Evolutionary conservation across 2,113 vertebrate genomes (phyloP).

Genomic region (Pelusios castaneus): DNA sequence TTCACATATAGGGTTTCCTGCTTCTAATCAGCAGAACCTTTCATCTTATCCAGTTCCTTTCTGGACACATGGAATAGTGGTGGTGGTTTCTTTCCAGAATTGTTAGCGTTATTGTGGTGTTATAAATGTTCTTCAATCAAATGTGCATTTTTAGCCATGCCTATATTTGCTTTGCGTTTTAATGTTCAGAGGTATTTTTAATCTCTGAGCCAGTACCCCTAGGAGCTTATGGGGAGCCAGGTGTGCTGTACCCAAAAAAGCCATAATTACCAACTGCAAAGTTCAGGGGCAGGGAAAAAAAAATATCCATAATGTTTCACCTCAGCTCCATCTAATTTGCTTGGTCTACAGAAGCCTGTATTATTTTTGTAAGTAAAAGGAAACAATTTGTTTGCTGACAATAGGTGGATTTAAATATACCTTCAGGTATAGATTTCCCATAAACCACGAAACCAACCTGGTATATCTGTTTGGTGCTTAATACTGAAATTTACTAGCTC

Average conservation of each 20-base stretch:
- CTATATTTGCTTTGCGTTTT: background rate
- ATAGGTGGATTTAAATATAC: conserved; percentile 70
- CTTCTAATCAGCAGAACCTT: background rate
- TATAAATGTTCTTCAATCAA: background rate
- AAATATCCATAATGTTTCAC: background rate
- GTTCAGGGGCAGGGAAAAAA: background rate
- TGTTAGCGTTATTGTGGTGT: background rate
- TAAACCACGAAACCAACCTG: conserved; percentile 65
- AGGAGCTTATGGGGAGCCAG: background rate
- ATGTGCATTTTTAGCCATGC: background rate
- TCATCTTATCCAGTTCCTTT: background rate
- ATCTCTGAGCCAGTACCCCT: background rate
- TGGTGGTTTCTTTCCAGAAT: background rate
- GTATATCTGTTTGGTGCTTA: conserved; percentile 76
- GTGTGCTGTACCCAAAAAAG: background rate
- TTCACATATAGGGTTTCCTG: fast-evolving
- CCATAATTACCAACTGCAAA: background rate
- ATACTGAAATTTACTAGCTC: conserved; percentile 79
- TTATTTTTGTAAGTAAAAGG: conserved; percentile 65
- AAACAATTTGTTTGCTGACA: conserved; percentile 63
- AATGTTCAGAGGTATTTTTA: background rate
- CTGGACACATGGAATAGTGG: background rate
- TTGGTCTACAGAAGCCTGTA: background rate
- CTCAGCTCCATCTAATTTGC: conserved; percentile 32
- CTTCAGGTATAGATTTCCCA: conserved; percentile 77